Evolutionary conservation across 2,888 invertebrate genomes (phyloP), one percentile per base, ranked within the genome.

Genomic region (Opisthograptis luteolata): DNA sequence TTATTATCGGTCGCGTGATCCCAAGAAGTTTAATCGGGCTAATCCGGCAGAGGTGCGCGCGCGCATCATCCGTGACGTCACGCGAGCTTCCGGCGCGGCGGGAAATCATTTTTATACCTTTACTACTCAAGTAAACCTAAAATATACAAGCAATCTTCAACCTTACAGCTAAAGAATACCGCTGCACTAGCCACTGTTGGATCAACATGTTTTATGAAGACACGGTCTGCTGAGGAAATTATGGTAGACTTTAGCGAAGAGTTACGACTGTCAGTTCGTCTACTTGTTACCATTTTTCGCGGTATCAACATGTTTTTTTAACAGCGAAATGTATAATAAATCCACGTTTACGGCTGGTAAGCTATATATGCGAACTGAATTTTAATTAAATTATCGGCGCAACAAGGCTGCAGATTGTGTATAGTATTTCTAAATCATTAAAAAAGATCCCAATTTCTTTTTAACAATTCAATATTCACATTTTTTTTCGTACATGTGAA

Each of bases 81-180:
- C 77, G 77, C 77, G 66, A 77, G 72, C 76, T 76, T 72, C 76
- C 76, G 76, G 64, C 74, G 73, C n/a, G n/a, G n/a, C n/a, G 67
- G 70, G 68, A 74, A 73, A 63, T 69, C 66, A 73, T 73, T 71
- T 63, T 65, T 68, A 64, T 68, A 60, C 59, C 56, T 47, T 42
- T 31, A 55, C 46, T 28, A 39, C 44, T 41, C 43, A 39, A 46
- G 37, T 50, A 48, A 20, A 44, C 47, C 58, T 37, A 58, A 60
- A 58, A 28, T 24, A 25, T 39, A 25, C 42, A 42, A 43, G 43
- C 47, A 10, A 72, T 50, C 62, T 25, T 49, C 31, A 31, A 58
- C 67, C 59, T 17, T 75, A 67, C 46, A 13, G 0, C 12, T 5
- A 0, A 0, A 2, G 25, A 60, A 62, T 28, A 49, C 52, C 56